These are phyloP conservation scores for Lates calcarifer DNA, from an alignment of 2,113 vertebrate genomes.

Conservation along the genomic window DNA sequence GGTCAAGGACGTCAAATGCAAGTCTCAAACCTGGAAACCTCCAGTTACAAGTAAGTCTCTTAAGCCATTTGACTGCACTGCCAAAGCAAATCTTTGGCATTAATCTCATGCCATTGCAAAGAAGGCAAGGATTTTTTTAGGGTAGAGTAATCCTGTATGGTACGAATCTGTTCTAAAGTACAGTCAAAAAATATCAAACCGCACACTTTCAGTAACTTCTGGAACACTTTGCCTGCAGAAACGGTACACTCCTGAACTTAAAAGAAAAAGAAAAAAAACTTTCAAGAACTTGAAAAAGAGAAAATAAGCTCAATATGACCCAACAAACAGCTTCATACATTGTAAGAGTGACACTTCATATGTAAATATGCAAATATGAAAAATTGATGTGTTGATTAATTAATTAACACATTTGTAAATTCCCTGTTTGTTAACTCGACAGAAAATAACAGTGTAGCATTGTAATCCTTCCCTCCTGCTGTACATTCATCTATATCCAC, in stretches of 20 bases:
- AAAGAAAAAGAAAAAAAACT: neutral
- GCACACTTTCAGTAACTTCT: neutral
- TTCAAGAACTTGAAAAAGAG: neutral
- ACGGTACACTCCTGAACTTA: neutral
- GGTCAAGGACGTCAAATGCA: conserved; percentile 54
- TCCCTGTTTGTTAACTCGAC: neutral
- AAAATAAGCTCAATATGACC: neutral
- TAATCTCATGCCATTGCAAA: conserved; percentile 51
- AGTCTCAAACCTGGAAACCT: conserved; percentile 65
- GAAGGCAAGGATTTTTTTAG: conserved; percentile 27
- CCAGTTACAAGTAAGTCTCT: conserved; percentile 56
- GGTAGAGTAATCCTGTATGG: conserved; percentile 7
- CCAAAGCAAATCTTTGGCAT: conserved; percentile 60
- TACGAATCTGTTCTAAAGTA: conserved; percentile 20
- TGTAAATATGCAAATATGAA: too few species aligned
- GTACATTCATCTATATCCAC: conserved; percentile 13
- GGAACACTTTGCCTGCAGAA: neutral
- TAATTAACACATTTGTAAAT: neutral
- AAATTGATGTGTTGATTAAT: too few species aligned
- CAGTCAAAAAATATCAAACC: conserved; percentile 6
- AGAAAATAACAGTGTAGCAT: neutral
- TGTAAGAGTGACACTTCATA: neutral
- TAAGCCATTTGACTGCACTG: conserved; percentile 43
- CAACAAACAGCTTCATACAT: neutral
- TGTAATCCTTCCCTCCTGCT: conserved; percentile 4